These are phyloP conservation scores for Athrips mouffetella DNA, from an alignment of 2,888 invertebrate species.

Conservation along the genomic window DNA sequence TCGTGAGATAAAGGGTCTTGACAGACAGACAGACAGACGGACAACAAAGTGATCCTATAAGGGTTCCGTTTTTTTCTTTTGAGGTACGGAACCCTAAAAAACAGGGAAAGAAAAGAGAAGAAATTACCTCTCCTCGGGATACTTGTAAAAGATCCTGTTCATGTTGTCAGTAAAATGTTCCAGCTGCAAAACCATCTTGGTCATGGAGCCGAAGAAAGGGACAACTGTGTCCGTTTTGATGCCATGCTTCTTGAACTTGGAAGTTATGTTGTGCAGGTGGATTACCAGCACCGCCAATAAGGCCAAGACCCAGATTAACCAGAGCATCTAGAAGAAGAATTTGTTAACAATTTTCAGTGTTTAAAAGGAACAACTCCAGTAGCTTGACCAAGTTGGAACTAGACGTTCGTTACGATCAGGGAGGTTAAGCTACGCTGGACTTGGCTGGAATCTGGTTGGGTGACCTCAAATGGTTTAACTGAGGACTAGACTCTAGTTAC, in stretches of 20 bases:
- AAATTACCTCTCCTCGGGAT: slow-evolving; percentile 45
- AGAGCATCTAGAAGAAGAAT: slow-evolving; percentile 28
- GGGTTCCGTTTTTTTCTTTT: too few species aligned
- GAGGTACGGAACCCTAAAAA: too few species aligned
- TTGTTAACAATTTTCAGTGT: not conserved
- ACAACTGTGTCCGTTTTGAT: slow-evolving; percentile 39
- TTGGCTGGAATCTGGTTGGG: too few species aligned
- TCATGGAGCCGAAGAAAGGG: slow-evolving; percentile 48
- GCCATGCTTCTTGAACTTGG: slow-evolving; percentile 38
- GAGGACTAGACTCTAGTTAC: too few species aligned
- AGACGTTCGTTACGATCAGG: too few species aligned
- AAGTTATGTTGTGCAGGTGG: slow-evolving; percentile 37
- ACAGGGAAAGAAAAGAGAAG: not conserved
- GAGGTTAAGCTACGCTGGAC: too few species aligned
- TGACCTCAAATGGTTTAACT: too few species aligned
- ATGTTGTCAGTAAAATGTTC: slow-evolving; percentile 33
- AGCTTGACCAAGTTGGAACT: too few species aligned
- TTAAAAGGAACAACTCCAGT: too few species aligned
- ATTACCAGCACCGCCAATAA: slow-evolving; percentile 31
- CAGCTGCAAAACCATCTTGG: slow-evolving; percentile 25
- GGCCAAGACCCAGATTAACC: slow-evolving; percentile 39
- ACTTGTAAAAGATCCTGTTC: slow-evolving; percentile 32
- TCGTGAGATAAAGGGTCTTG: too few species aligned
- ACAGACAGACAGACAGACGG: too few species aligned
- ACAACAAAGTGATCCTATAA: too few species aligned